These are phyloP conservation scores for Antechinus flavipes DNA, from an alignment of 2,113 vertebrate genomes.

Conservation along the genomic window DNA sequence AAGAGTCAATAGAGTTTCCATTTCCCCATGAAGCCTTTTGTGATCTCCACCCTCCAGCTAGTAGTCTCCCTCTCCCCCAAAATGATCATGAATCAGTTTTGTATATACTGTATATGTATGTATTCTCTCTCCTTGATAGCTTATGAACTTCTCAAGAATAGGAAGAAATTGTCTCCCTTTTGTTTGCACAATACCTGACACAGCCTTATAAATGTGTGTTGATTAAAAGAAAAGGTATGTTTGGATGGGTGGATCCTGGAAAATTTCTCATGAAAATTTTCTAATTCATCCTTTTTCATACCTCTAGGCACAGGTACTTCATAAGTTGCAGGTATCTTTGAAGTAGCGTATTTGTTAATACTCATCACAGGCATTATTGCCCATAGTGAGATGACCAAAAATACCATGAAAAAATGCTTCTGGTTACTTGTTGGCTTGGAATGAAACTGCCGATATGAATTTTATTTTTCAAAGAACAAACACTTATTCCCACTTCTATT, in stretches of 20 bases:
- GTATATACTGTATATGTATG: not conserved
- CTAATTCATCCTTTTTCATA: not conserved
- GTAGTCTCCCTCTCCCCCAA: not conserved
- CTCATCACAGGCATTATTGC: not conserved
- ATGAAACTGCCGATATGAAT: not conserved
- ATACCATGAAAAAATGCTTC: not conserved
- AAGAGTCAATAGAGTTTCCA: not conserved
- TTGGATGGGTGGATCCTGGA: not conserved
- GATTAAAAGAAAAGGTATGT: not conserved
- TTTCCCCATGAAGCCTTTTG: not conserved
- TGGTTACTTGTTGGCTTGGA: not conserved
- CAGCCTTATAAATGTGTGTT: not conserved
- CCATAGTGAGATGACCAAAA: not conserved
- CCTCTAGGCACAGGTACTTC: not conserved
- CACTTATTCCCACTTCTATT: not conserved
- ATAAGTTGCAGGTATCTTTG: not conserved
- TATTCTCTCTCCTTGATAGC: not conserved
- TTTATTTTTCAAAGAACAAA: not conserved
- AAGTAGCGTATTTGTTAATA: not conserved
- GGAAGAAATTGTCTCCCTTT: not conserved
- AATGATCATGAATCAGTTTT: not conserved
- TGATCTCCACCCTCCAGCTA: not conserved
- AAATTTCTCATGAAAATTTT: not conserved
- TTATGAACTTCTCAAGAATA: not conserved
- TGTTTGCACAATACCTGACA: not conserved